A percentile compares a stretch with the other conserved stretches of the same genome.
These are phyloP conservation scores for Himalopsyche japonica DNA, from an alignment of 2,888 invertebrate species.

Conservation along the genomic window DNA sequence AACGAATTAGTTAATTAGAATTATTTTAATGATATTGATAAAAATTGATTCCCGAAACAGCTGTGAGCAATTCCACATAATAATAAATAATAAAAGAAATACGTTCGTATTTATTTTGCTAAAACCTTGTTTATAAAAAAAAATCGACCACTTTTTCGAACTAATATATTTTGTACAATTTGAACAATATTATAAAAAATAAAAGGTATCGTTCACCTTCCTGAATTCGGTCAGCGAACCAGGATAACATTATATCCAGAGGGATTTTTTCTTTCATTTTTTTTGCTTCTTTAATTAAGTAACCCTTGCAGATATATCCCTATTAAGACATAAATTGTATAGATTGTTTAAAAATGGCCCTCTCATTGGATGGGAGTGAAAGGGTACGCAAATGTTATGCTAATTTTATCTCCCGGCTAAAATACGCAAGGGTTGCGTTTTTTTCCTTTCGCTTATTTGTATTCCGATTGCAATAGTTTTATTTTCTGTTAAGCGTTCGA, in stretches of 20 bases:
- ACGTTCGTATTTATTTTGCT: no score
- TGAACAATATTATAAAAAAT: no score
- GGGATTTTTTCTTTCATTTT: constrained; percentile 33
- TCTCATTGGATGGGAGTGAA: constrained; percentile 28
- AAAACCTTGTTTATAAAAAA: no score
- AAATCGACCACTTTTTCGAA: no score
- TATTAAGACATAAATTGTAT: constrained; percentile 33
- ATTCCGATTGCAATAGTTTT: not conserved
- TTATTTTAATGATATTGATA: no score
- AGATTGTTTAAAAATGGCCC: constrained; percentile 35
- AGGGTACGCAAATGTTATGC: constrained; percentile 37
- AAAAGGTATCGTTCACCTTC: no score
- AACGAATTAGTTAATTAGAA: no score
- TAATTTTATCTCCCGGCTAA: constrained; percentile 27
- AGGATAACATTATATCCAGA: not conserved
- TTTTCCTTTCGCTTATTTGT: not conserved
- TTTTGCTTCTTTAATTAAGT: constrained; percentile 23
- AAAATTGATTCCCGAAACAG: no score
- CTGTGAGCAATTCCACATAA: no score
- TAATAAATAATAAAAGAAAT: no score
- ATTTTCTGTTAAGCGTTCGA: not conserved
- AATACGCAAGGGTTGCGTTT: not conserved
- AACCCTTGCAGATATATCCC: constrained; percentile 25
- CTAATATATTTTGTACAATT: no score
- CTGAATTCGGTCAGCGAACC: no score